Evolutionary conservation across 2,797 vertebrate species (phyloP).

Genomic region (Gouania willdenowi): DNA sequence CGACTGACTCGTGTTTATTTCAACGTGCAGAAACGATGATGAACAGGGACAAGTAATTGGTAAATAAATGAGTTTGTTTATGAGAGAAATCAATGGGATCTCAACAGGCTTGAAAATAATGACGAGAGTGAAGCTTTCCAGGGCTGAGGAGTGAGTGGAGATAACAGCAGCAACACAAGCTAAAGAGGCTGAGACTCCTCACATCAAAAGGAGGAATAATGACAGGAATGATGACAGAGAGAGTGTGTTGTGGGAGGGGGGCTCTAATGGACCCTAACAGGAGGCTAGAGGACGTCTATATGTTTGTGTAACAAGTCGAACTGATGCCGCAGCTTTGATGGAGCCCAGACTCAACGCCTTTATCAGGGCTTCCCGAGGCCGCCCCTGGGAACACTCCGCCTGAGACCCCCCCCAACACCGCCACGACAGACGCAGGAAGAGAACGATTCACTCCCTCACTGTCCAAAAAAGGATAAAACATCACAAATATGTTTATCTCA

Average conservation of each 20-base stretch:
- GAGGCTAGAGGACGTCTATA: slow-evolving; percentile 71
- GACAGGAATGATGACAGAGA: slow-evolving; percentile 80
- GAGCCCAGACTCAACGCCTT: slow-evolving; percentile 71
- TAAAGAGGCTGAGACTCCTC: slow-evolving; percentile 71
- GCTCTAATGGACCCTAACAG: slow-evolving; percentile 63
- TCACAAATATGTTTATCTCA: slow-evolving; percentile 64
- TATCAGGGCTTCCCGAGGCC: slow-evolving; percentile 63
- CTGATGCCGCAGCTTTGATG: slow-evolving; percentile 64
- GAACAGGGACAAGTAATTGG: slow-evolving; percentile 22
- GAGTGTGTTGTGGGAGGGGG: slow-evolving; percentile 33
- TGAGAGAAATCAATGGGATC: slow-evolving; percentile 64
- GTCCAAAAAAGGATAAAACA: slow-evolving; percentile 69
- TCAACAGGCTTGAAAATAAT: slow-evolving; percentile 64
- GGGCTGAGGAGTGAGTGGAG: slow-evolving; percentile 55
- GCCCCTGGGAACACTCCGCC: slow-evolving; percentile 70
- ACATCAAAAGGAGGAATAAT: slow-evolving; percentile 81
- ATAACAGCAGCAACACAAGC: slow-evolving; percentile 68
- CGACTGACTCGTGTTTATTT: slow-evolving; percentile 9
- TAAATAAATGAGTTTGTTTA: slow-evolving; percentile 39
- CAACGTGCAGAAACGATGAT: slow-evolving; percentile 25
- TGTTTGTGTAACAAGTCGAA: slow-evolving; percentile 76
- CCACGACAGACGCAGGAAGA: slow-evolving; percentile 63
- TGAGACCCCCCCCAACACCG: slow-evolving; percentile 60
- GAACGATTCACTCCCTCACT: slow-evolving; percentile 73
- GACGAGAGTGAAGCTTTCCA: slow-evolving; percentile 63